Base-by-base conservation (phyloP, 2,888 invertebrate genomes). In the Spisula solida region DNA sequence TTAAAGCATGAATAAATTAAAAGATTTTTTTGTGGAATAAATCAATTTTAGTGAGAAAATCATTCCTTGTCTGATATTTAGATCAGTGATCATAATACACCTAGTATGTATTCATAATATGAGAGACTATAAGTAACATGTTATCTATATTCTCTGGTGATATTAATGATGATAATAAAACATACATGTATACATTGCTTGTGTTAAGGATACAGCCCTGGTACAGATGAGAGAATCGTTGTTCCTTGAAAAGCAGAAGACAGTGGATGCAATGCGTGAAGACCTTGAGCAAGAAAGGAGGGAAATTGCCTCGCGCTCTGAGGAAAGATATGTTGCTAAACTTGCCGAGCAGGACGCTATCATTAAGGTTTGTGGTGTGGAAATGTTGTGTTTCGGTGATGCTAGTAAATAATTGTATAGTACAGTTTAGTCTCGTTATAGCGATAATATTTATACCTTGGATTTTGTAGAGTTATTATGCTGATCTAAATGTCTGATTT, bases 191-290 rank as follows among this genome's bases (percentile, higher is more conserved):
- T 41, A 2, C 41, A 41, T 66, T 66, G 0, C n/a, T 70, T 66
- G 56, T 88, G 83, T 48, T 85, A 84, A 95, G 95, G 95, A 95
- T 86, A 60, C 90, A 34, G 95, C 95, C 20, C 93, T 95, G 93
- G 92, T 94, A 25, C 94, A 94, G 88, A 90, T 95, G 87, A 85
- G 94, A 48, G 95, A 95, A 87, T 93, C 94, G 6, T 80, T 94
- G 83, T 95, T 94, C 83, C 89, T 95, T 88, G 95, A 95, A 86
- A 95, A 95, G 87, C 95, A 95, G 92, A 93, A 94, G 82, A 94
- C 95, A 0, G 81, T 95, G 55, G 95, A 95, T 70, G 92, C 91
- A 18, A 87, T 95, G 83, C 89, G 94, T 55, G 86, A 87, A 10
- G 94, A 94, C 31, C 31, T 95, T 25, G 95, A 95, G 41, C 93